Evolutionary conservation across 2,113 vertebrate genomes (phyloP).

Genomic region (Coryphaenoides rupestris): DNA sequence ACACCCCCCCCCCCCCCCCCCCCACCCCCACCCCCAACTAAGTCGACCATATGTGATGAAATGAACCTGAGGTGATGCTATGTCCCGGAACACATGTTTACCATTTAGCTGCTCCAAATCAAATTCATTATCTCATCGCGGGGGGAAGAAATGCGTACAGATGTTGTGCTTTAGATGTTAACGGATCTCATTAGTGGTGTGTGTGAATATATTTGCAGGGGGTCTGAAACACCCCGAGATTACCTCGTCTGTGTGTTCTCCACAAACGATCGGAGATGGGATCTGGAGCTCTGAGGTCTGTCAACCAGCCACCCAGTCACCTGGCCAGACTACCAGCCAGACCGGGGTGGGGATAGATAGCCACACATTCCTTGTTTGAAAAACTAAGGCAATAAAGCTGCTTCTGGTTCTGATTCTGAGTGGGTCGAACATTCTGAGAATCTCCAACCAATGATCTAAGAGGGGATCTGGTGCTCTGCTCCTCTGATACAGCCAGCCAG

Average conservation of each 20-base stretch:
- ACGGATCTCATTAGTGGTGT: conserved; percentile 53
- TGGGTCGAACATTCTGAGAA: too few species aligned
- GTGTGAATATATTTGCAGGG: conserved; percentile 41
- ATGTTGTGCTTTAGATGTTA: conserved; percentile 60
- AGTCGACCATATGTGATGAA: conserved; percentile 15
- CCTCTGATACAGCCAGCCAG: too few species aligned
- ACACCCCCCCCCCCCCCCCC: too few species aligned
- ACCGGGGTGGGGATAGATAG: too few species aligned
- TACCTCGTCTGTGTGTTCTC: conserved; percentile 52
- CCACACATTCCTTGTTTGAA: too few species aligned
- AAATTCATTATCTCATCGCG: conserved; percentile 65
- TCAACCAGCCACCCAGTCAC: too few species aligned
- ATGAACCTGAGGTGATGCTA: conserved; percentile 31
- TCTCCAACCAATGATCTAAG: too few species aligned
- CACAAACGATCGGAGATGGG: conserved; percentile 1
- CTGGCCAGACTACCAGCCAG: too few species aligned
- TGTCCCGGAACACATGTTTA: conserved; percentile 55
- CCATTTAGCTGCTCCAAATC: conserved; percentile 47
- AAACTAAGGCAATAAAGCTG: too few species aligned
- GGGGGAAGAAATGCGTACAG: conserved; percentile 56
- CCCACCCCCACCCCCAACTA: conserved; percentile 12
- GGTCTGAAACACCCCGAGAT: conserved; percentile 31
- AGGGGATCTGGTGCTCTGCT: too few species aligned
- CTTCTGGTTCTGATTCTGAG: too few species aligned
- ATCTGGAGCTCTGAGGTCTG: not conserved